These are phyloP conservation scores for Tyria jacobaeae DNA, from an alignment of 2,888 invertebrate species.

Conservation along the genomic window DNA sequence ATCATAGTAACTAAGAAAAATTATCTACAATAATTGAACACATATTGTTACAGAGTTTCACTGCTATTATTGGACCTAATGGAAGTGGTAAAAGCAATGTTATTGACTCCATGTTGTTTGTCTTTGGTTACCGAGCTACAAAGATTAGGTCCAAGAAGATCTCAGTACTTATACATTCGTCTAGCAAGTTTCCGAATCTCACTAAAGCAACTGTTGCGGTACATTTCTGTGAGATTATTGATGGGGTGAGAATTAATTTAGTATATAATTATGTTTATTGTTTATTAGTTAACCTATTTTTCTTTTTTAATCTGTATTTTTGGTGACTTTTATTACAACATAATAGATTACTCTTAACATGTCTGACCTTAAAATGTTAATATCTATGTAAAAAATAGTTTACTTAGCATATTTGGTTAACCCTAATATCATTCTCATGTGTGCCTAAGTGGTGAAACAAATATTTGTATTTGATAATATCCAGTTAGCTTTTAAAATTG, in stretches of 20 bases:
- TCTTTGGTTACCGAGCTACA: constrained; percentile 98
- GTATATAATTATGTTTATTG: neutral
- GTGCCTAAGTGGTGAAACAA: too few species aligned
- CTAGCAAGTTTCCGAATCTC: constrained; percentile 91
- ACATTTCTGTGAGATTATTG: constrained; percentile 93
- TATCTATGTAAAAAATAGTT: too few species aligned
- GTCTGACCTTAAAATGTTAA: too few species aligned
- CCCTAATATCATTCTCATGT: too few species aligned
- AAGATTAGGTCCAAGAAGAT: constrained; percentile 99
- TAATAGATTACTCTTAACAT: too few species aligned
- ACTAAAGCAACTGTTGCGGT: constrained; percentile 94
- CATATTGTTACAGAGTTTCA: constrained; percentile 92
- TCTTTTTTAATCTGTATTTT: too few species aligned
- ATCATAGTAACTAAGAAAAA: neutral
- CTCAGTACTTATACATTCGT: constrained; percentile 96
- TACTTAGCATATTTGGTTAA: too few species aligned
- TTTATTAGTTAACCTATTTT: too few species aligned
- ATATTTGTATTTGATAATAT: too few species aligned
- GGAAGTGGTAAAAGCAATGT: constrained; percentile 99
- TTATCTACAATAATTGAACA: neutral
- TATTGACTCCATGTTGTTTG: constrained; percentile 99
- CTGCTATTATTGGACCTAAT: constrained; percentile 98
- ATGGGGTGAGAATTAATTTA: constrained; percentile 90
- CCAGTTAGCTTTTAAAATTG: too few species aligned
- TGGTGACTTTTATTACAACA: too few species aligned